Conservation (phyloP, 2,797 vertebrate species). For the Cynopterus sphinx region DNA sequence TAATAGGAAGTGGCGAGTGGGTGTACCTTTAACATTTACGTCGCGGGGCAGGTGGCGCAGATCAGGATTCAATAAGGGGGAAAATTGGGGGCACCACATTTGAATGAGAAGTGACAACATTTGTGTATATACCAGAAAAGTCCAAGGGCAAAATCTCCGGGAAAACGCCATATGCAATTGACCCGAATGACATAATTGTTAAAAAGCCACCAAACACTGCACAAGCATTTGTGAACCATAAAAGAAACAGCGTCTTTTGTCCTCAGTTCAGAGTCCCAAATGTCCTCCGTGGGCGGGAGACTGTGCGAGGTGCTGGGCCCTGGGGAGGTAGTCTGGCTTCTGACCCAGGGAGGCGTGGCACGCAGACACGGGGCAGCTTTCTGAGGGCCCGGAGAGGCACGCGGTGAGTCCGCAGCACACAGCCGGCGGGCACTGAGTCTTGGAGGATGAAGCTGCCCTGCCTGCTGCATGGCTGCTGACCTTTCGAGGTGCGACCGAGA, state of each 20-base stretch:
- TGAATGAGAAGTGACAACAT: conserved; percentile 77
- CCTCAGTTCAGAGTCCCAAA: background rate
- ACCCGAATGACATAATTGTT: background rate
- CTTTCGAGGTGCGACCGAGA: background rate
- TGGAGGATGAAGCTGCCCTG: too few relatives aligned
- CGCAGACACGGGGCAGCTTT: background rate
- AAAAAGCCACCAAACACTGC: background rate
- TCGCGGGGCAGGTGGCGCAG: conserved; percentile 65
- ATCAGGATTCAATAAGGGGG: conserved; percentile 71
- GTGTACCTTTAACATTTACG: conserved; percentile 77
- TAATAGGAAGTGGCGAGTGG: conserved; percentile 84
- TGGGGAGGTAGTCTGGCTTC: background rate
- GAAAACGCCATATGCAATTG: background rate
- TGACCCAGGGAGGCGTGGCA: fast-evolving
- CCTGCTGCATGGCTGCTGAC: too few relatives aligned
- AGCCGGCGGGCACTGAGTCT: background rate
- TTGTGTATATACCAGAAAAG: conserved; percentile 31
- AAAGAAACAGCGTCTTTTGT: background rate
- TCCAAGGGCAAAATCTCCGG: background rate
- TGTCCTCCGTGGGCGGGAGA: background rate
- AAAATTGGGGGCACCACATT: conserved; percentile 58
- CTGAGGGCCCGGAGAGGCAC: background rate
- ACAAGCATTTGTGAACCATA: background rate
- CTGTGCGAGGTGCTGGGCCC: background rate
- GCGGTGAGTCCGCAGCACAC: background rate